Evolutionary conservation across 1,140 invertebrate species (phyloP), one percentile per base, ranked within the genome.

Genomic region (Phocides pigmalion): DNA sequence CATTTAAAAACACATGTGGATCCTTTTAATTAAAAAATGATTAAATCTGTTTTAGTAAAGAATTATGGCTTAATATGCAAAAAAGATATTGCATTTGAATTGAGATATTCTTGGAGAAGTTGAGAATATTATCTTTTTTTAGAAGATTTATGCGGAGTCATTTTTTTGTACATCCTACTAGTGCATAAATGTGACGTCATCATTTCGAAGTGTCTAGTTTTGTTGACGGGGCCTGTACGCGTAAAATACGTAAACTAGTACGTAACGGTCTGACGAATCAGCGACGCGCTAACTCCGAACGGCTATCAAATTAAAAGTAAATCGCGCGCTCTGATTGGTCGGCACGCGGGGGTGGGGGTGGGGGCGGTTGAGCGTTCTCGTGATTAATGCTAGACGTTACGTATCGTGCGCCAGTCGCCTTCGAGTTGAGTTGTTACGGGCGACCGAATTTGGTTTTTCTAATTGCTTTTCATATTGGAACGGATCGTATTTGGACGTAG

Each of bases 281-380:
- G 74, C 70, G 62, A 67, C 69, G 64, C 49, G 72, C 74, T 47
- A 51, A 72, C 70, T 65, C 62, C 51, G 47, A 73, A 72, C 79
- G 72, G 80, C 71, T 74, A 85, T 84, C 74, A 72, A 82, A 86
- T 84, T 88, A 86, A 84, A 88, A 84, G 83, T 83, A 84, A 87
- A 85, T 65, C 75, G 54, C 20, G 66, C 61, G 22, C 67, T 56
- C 63, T 62, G 64, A 87, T 87, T 85, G 84, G 84, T 74, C 73
- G 72, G 2, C 32, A 51, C 62, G 61, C 63, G 62, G 46, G 20
- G 62, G 54, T 25, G 44, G 25, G 41, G 28, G 53, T 1, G 51
- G 62, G n/a, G 16, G 69, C 44, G 66, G 51, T 59, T 15, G 56
- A 66, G 22, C 62, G 35, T n/a, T n/a, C 25, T 25, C 61, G 67